Evolutionary conservation across 2,797 vertebrate genomes (phyloP), one percentile per base, ranked within the genome.

Genomic region (Euthynnus affinis): DNA sequence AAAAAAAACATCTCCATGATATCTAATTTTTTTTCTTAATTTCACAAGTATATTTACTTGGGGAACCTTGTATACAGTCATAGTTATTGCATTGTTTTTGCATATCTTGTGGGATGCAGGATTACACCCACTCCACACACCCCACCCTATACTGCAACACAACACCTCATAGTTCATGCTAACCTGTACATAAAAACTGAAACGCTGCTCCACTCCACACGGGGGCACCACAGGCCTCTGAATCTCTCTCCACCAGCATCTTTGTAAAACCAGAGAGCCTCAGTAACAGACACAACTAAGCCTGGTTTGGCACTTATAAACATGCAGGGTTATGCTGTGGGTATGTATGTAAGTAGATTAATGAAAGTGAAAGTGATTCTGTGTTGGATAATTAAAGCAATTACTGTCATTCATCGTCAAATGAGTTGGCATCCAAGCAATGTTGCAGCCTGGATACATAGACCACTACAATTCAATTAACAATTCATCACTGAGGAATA

Each of bases 81-180:
- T 95, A 93, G 95, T 97, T 99, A 99, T 98, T 99, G 98, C 98
- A 98, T 99, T 98, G 97, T 97, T 98, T 99, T 99, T 99, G 98
- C 98, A 99, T 99, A 99, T 98, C 97, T 98, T 97, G 97, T 97
- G 96, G 96, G 96, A 96, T 96, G 94, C 90, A 89, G 84, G 78
- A 80, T 46, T 66, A 65, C 83, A 89, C 83, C 90, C 91, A 95
- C 93, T 88, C 80, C 75, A 3, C 34, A 37, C 37, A 37, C 37
- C 37, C 37, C 86, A 85, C 72, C 78, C 4, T 79, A 66, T 51
- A 84, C 87, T 84, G 83, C 84, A 90, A 85, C 87, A 88, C 73
- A 87, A 90, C 85, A 71, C 40, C 72, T 87, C 82, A 84, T 32
- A 60, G 67, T 64, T 73, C 80, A 84, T 71, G 83, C 78, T 78